Conservation (phyloP, 2,797 vertebrate genomes). For the Oreortyx pictus region DNA sequence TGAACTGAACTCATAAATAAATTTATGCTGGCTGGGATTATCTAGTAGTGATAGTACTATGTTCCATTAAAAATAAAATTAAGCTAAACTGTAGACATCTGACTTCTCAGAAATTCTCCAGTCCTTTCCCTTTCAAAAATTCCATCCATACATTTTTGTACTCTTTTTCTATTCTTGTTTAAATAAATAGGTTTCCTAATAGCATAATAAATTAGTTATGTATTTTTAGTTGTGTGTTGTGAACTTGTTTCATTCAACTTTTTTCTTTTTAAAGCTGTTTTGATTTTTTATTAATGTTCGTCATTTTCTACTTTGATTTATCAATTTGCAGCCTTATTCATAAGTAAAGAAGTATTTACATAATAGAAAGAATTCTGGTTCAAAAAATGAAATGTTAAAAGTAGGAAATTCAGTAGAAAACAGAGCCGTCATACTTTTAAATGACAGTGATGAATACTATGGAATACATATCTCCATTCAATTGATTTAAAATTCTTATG, state of each 20-base stretch:
- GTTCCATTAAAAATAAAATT: not conserved
- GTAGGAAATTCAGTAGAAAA: not conserved
- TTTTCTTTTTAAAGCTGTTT: not conserved
- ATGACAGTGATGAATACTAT: not conserved
- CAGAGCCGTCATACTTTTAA: not conserved
- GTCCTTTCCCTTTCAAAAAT: not conserved
- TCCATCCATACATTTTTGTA: not conserved
- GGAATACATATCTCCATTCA: not conserved
- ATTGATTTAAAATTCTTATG: not conserved
- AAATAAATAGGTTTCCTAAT: not conserved
- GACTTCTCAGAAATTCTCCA: not conserved
- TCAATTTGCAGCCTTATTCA: slow-evolving; percentile 15
- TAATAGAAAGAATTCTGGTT: not conserved
- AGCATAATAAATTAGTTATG: not conserved
- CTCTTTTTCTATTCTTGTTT: not conserved
- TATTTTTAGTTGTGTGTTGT: slow-evolving; percentile 5
- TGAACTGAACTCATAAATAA: not conserved
- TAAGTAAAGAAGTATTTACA: not conserved
- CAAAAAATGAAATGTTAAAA: not conserved
- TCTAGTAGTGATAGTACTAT: not conserved
- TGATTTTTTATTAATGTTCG: not conserved
- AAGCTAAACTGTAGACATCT: not conserved
- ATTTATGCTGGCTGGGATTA: not conserved
- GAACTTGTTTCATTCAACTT: not conserved
- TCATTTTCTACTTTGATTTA: not conserved